Evolutionary conservation across 1,140 invertebrate species (phyloP).

Genomic region (Philotrypesis tridentata): DNA sequence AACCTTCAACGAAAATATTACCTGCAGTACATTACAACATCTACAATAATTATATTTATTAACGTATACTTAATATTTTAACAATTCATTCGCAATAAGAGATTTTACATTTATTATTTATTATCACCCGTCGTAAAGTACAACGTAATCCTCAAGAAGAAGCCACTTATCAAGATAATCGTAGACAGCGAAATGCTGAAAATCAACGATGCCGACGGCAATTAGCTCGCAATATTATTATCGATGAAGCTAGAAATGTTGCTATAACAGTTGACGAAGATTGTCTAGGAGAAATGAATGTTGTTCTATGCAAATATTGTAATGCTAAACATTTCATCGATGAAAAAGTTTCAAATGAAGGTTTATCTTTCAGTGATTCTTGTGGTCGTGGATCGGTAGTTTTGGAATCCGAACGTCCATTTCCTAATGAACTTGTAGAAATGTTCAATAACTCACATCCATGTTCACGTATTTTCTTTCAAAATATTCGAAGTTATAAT

Average conservation of each 20-base stretch:
- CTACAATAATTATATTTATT: no score
- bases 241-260: not conserved
- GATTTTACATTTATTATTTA: not conserved
- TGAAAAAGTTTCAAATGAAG: slow-evolving; percentile 22
- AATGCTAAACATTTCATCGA: slow-evolving; percentile 10
- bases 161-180: not conserved
- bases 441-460: not conserved
- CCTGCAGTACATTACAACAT: no score
- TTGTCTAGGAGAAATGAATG: not conserved
- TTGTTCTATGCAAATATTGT: slow-evolving; percentile 9
- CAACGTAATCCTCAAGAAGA: not conserved
- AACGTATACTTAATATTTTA: no score
- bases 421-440: not conserved
- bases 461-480: not conserved
- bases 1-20: no score
- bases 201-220: not conserved
- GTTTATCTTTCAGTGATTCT: no score
- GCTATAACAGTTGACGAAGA: not conserved
- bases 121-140: not conserved
- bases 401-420: not conserved
- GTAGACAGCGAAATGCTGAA: not conserved
- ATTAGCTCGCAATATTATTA: not conserved
- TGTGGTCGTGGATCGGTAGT: slow-evolving; percentile 14
- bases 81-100: no score
- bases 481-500: not conserved